Evolutionary conservation across 2,113 vertebrate species (phyloP).

Genomic region (Boulengeromyrus knoepffleri): DNA sequence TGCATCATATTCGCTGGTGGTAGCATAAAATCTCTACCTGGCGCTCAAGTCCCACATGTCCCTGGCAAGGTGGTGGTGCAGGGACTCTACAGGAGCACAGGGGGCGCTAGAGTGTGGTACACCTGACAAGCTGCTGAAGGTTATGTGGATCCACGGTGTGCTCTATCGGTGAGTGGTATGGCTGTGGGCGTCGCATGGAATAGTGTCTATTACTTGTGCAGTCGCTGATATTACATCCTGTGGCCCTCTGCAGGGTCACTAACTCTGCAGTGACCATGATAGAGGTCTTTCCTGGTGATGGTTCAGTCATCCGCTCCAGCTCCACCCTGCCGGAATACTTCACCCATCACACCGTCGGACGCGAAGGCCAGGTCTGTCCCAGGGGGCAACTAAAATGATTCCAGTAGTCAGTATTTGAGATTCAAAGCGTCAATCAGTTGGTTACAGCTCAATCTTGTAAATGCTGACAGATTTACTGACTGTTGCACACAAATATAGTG

Average conservation of each 20-base stretch:
- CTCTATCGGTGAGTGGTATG: constrained; percentile 66
- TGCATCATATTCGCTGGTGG: background rate
- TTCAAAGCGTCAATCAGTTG: background rate
- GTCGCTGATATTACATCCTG: background rate
- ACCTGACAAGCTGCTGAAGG: constrained; percentile 63
- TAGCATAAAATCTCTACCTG: background rate
- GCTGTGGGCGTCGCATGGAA: background rate
- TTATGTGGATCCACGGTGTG: constrained; percentile 71
- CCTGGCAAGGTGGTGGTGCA: constrained; percentile 65
- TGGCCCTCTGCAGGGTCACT: constrained; percentile 51
- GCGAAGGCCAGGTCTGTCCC: constrained; percentile 33
- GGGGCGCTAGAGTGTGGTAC: constrained; percentile 34
- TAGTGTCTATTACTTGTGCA: background rate
- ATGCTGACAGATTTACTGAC: background rate
- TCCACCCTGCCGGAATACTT: constrained; percentile 72
- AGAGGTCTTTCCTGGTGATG: constrained; percentile 81
- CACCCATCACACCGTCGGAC: constrained; percentile 49
- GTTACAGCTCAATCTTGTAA: background rate
- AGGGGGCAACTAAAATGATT: background rate
- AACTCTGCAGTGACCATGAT: constrained; percentile 45
- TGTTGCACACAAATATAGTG: background rate
- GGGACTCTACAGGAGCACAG: constrained; percentile 43
- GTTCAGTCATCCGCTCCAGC: constrained; percentile 77
- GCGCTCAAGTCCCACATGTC: background rate
- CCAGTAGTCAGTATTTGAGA: background rate